These are phyloP conservation scores for Campoletis raptor DNA, from an alignment of 2,888 invertebrate species.

Conservation along the genomic window DNA sequence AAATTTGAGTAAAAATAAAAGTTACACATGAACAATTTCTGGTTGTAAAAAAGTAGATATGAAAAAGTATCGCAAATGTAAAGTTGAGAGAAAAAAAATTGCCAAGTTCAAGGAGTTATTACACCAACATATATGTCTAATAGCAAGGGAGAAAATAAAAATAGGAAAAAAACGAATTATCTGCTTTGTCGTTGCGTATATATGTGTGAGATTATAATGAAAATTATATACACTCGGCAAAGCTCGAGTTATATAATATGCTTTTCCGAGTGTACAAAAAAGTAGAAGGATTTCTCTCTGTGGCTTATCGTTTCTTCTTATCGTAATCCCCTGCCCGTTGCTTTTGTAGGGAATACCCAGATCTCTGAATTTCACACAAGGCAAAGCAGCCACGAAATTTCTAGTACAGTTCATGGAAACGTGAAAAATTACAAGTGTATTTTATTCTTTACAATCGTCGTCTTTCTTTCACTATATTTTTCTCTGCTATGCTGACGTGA, in stretches of 20 bases:
- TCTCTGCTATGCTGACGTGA: constrained; percentile 14
- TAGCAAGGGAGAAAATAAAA: not conserved
- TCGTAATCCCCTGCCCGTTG: constrained; percentile 62
- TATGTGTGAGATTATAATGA: constrained; percentile 23
- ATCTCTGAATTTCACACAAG: constrained; percentile 56
- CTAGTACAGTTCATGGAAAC: constrained; percentile 47
- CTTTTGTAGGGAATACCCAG: constrained; percentile 53
- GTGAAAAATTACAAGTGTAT: constrained; percentile 53
- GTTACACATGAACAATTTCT: not conserved
- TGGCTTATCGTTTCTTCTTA: constrained; percentile 65
- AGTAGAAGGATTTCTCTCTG: constrained; percentile 29
- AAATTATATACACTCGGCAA: constrained; percentile 45
- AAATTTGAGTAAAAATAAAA: not conserved
- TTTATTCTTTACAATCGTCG: constrained; percentile 12
- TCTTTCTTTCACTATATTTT: constrained; percentile 18
- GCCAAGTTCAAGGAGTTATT: not conserved
- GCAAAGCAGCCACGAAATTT: constrained; percentile 9
- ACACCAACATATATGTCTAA: not conserved
- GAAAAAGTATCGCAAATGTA: not conserved
- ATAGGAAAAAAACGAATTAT: not conserved
- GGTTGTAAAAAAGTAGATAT: not conserved
- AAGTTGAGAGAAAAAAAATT: not conserved
- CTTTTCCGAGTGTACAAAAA: constrained; percentile 29
- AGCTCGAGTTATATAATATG: constrained; percentile 33
- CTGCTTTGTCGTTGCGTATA: not conserved